A percentile compares a stretch with the other conserved stretches of the same genome.
Evolutionary conservation across 2,113 vertebrate genomes (phyloP).

Genomic region (Falco punctatus): DNA sequence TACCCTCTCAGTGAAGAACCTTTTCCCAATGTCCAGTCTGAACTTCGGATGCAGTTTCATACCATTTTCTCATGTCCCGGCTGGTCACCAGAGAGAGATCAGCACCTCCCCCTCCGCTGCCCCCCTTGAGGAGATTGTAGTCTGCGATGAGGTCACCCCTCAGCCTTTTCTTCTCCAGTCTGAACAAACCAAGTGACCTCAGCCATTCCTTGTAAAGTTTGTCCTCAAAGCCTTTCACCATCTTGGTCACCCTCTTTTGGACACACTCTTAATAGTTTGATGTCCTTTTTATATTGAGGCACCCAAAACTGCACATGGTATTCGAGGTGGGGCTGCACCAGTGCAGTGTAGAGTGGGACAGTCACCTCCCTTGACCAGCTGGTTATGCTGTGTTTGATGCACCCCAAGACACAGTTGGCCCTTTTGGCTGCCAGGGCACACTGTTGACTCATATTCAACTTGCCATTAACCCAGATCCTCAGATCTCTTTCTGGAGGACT

Average conservation of each 20-base stretch:
- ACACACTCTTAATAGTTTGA: not conserved
- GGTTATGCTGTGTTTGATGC: not conserved
- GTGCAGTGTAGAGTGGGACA: not conserved
- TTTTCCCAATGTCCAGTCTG: not conserved
- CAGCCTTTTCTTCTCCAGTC: not conserved
- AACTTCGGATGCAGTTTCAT: not conserved
- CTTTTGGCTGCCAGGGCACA: not conserved
- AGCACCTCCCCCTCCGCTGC: not conserved
- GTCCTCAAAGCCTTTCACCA: not conserved
- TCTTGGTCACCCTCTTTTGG: accelerated
- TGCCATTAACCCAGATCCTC: not conserved
- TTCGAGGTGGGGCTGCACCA: not conserved
- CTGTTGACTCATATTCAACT: not conserved
- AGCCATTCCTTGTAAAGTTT: not conserved
- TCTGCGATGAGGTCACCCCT: not conserved
- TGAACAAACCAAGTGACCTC: not conserved
- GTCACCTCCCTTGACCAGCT: not conserved
- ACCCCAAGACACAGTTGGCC: not conserved
- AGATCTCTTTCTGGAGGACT: not conserved
- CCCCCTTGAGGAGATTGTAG: not conserved
- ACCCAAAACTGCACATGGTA: not conserved
- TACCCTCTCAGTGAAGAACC: not conserved
- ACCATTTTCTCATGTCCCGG: not conserved
- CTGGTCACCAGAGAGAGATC: not conserved
- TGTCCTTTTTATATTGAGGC: not conserved